Base-by-base conservation (phyloP, 1,140 invertebrate genomes). In the Drosophila sturtevanti region DNA sequence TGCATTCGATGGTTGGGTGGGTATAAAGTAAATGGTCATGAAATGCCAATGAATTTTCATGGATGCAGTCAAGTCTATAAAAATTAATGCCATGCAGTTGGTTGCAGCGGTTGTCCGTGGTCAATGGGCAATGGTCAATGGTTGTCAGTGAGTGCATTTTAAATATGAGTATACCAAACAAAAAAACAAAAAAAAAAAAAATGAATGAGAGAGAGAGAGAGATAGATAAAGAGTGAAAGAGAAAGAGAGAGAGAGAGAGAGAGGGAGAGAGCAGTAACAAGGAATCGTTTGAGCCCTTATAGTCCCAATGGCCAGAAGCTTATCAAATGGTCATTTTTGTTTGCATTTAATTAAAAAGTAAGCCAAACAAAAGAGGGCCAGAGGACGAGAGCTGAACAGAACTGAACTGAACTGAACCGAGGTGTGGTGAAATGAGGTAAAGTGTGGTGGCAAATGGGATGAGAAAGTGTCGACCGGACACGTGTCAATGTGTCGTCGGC, bases 291-390 rank as follows among this genome's bases (percentile, higher is more conserved):
- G 58, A 37, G 37, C 37, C 59, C 41, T 48, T 21, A 31, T 7
- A 48, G 41, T 48, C 41, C 18, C 16, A 31, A 31, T 48, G 41
- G 41, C 41, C 41, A 48, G 16, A 61, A 70, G 72, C 82, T 86
- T 80, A 84, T 89, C 84, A 87, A 90, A 81, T 87, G 89, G 89
- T 90, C 89, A 90, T 85, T 90, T 90, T 64, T 90, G 85, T 90
- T 90, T 90, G 89, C 89, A 90, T 90, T 90, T 90, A 90, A 90
- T 90, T 90, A 90, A 90, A 90, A 90, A 90, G 77, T 74, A 74
- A 77, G 70, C 78, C 80, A 87, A 87, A 82, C 82, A 72, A 63
- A 75, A 72, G 41, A 48, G 41, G 41, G 16, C 41, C 16, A 21
- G 7, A 48, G 1, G 9, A 41, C 5, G 3, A 3, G 41, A 4